Conservation (phyloP, 2,113 vertebrate species). For the Leptodactylus fuscus region DNA sequence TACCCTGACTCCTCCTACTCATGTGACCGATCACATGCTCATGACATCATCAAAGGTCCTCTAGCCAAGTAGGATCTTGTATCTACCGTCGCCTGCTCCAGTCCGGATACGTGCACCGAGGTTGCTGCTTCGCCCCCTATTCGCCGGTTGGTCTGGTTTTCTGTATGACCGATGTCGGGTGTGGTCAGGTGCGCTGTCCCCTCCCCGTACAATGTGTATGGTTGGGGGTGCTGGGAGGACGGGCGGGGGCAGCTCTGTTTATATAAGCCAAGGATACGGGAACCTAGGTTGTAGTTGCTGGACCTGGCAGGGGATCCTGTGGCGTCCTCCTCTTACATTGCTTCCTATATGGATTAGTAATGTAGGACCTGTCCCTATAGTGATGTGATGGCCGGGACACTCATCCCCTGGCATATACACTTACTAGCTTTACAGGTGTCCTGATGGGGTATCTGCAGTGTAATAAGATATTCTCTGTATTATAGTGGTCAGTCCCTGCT, state of each 20-base stretch:
- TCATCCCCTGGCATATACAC: no score
- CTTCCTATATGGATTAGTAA: no score
- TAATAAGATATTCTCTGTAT: no score
- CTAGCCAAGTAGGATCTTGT: background rate
- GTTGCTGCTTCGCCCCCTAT: background rate
- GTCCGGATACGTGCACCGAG: slow-evolving; percentile 6
- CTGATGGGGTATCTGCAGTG: no score
- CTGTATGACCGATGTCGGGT: background rate
- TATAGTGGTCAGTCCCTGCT: no score
- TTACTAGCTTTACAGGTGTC: no score
- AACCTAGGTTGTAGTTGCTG: no score
- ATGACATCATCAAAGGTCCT: slow-evolving; percentile 1
- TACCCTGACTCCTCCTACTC: background rate
- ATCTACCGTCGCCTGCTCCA: background rate
- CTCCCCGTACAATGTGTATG: background rate
- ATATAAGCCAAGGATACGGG: no score
- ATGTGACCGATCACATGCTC: slow-evolving; percentile 1
- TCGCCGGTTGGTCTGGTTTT: background rate
- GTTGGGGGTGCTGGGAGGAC: background rate
- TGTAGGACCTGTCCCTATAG: no score
- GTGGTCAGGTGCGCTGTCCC: background rate
- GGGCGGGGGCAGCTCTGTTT: background rate
- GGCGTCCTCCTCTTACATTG: no score
- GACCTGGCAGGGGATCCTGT: no score
- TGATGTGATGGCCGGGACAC: no score